Evolutionary conservation across 2,113 vertebrate species (phyloP).

Genomic region (Phrynosoma platyrhinos): DNA sequence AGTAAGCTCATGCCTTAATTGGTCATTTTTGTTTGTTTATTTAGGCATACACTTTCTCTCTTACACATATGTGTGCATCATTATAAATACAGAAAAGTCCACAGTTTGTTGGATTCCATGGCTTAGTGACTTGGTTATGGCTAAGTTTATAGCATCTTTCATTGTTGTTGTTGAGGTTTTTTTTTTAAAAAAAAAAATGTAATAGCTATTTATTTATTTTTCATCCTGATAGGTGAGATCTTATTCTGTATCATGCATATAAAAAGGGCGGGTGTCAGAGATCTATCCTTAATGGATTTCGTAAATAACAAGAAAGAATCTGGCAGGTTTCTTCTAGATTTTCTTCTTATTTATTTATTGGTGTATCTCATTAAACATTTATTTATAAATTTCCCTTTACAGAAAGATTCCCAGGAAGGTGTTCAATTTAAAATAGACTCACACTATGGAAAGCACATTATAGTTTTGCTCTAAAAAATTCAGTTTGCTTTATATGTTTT

Average conservation of each 20-base stretch:
- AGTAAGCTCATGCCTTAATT: background rate
- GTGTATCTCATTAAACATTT: background rate
- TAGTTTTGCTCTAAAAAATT: constrained; percentile 48
- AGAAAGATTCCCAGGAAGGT: background rate
- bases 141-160: background rate
- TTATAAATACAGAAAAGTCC: background rate
- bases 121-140: background rate
- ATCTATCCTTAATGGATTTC: background rate
- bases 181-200: background rate
- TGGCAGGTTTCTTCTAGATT: background rate
- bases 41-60: background rate
- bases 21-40: background rate
- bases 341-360: background rate
- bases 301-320: constrained; percentile 2
- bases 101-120: background rate
- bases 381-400: background rate
- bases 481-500: background rate
- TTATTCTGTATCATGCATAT: constrained; percentile 20
- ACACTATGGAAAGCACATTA: background rate
- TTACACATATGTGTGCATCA: background rate
- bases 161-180: background rate
- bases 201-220: background rate
- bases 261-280: background rate
- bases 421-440: background rate
- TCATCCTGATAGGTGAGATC: background rate